Base-by-base conservation (phyloP, 2,797 vertebrate species). In the Crenuchus spilurus region DNA sequence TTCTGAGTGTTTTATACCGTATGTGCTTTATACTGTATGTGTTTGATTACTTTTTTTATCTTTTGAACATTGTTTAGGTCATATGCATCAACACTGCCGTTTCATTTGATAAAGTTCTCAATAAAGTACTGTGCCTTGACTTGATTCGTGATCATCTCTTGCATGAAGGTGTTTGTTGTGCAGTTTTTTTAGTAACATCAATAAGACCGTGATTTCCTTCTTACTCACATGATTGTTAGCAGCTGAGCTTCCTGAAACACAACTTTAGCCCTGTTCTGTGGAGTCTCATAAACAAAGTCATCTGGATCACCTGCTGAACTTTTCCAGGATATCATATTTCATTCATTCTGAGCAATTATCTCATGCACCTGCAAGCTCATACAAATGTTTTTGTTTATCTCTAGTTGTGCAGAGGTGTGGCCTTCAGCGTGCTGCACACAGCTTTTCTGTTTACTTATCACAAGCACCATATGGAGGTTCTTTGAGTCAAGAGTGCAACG, bases 81-180 rank as follows among this genome's bases (percentile, higher is more conserved):
- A 70, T 37, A 35, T 70, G n/a, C 51, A 14, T 7, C 16, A 44
- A 22, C 49, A 76, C 74, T 71, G 74, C 68, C 68, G 65, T 76
- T 76, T 41, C 60, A 22, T 65, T 41, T 51, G 20, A 10, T 14
- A 18, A 71, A 58, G 33, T 65, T 65, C 24, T 71, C 24, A 71
- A 41, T 71, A 76, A 76, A 76, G 18, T 52, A 9, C 20, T 55
- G 26, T 10, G 11, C 44, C 26, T 55, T 44, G 3, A 42, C n/a
- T 31, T 22, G 2, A 6, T 20, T 49, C 42, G 2, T 8, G n/a
- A n/a, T 46, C 42, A n/a, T 46, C 39, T 41, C 39, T 2, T 14
- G 39, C 39, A 14, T 14, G 39, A 14, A 41, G 1, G 39, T 13
- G 39, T 14, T n/a, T n/a, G 18, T n/a, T 14, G 2, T 1, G 1